phyloP scores from a whole-genome alignment of 2,888 invertebrate genomes.

The Scrobipalpa atriplicella region DNA sequence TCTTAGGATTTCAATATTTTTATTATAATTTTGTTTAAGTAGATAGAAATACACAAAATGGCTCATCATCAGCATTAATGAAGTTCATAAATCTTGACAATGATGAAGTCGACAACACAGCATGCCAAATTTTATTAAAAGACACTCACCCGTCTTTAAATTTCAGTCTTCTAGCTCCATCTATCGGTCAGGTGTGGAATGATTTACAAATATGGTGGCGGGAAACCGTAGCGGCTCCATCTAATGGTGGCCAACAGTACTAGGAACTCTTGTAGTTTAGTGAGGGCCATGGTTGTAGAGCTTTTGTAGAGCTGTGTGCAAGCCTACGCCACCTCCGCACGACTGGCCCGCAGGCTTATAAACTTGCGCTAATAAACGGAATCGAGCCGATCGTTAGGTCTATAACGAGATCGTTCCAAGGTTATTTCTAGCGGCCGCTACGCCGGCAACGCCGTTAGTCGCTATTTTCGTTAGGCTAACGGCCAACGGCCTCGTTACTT shows the following conservation, averaged over 20 bases:
- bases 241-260: slow-evolving; percentile 53
- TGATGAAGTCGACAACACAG: neutral
- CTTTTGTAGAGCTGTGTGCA: slow-evolving; percentile 51
- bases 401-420: slow-evolving; percentile 38
- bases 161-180: slow-evolving; percentile 60
- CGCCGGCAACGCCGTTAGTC: slow-evolving; percentile 53
- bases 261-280: slow-evolving; percentile 42
- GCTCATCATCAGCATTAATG: neutral
- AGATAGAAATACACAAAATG: neutral
- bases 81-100: slow-evolving; percentile 3
- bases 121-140: neutral
- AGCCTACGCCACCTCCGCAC: slow-evolving; percentile 62
- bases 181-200: slow-evolving; percentile 44
- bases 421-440: slow-evolving; percentile 46
- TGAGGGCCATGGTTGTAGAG: slow-evolving; percentile 59
- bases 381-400: slow-evolving; percentile 42
- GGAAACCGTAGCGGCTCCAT: slow-evolving; percentile 52
- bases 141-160: slow-evolving; percentile 28
- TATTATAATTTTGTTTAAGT: neutral
- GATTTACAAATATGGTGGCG: neutral
- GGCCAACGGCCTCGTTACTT: slow-evolving; percentile 39
- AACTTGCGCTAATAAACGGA: slow-evolving; percentile 55
- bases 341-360: slow-evolving; percentile 64
- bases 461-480: slow-evolving; percentile 68
- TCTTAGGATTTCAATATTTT: neutral